Conservation (phyloP, 2,888 invertebrate species). For the Leucozona laternaria region DNA sequence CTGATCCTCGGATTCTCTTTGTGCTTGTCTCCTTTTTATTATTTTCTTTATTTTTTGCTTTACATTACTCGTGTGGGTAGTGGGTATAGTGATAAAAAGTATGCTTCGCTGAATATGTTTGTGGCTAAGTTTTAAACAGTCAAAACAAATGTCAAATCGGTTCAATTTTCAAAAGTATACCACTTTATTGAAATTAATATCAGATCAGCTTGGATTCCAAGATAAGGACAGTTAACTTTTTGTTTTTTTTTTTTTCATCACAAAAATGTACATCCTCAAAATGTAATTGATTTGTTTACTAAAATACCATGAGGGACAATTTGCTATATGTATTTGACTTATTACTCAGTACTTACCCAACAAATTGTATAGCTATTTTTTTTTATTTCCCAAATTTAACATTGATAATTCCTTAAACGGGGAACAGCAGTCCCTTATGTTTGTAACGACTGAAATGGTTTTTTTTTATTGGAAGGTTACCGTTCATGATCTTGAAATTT, state of each 20-base stretch:
- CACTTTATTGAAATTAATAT: not conserved
- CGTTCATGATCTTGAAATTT: too few relatives aligned
- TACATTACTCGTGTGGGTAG: too few relatives aligned
- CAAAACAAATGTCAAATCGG: too few relatives aligned
- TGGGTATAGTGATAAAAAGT: too few relatives aligned
- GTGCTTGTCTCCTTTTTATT: too few relatives aligned
- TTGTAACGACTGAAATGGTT: not conserved
- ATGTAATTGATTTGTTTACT: not conserved
- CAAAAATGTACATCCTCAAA: not conserved
- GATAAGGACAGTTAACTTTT: not conserved
- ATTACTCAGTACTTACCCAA: not conserved
- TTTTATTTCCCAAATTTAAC: not conserved
- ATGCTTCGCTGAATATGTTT: too few relatives aligned
- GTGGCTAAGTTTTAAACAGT: too few relatives aligned
- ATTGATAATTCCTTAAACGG: not conserved
- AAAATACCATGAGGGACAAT: not conserved
- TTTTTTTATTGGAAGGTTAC: not conserved
- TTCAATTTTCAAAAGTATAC: not conserved
- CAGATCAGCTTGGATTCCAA: not conserved
- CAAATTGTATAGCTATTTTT: not conserved
- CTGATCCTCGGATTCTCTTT: too few relatives aligned
- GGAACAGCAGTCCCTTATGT: not conserved
- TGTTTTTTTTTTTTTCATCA: not conserved
- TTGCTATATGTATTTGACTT: conserved; percentile 15
- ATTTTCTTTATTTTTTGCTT: too few relatives aligned